Percentiles rank a stretch among this genome's conserved stretches.
phyloP scores from a whole-genome alignment of 2,888 invertebrate genomes.

The Thymelicus lineola region DNA sequence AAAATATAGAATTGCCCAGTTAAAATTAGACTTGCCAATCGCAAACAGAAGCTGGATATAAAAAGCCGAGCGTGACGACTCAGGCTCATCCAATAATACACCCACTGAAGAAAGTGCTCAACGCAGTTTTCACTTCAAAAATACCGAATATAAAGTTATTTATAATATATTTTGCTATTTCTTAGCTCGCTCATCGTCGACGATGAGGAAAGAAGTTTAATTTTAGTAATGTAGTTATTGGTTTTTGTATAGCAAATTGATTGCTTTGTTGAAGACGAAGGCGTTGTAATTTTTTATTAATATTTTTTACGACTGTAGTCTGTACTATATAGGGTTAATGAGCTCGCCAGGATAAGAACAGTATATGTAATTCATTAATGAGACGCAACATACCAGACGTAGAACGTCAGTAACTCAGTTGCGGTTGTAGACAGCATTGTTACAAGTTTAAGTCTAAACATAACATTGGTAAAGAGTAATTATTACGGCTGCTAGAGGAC shows the following conservation, averaged over 20 bases:
- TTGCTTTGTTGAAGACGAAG: background rate
- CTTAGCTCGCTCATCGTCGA: background rate
- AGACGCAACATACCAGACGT: background rate
- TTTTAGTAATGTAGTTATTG: background rate
- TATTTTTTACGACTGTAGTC: background rate
- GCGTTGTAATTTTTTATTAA: slow-evolving; percentile 1
- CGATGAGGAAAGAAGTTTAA: background rate
- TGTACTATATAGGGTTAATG: background rate
- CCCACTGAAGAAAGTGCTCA: too few species aligned
- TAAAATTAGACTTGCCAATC: too few species aligned
- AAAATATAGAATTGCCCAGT: too few species aligned
- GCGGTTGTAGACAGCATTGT: background rate
- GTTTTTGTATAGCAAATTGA: slow-evolving; percentile 19
- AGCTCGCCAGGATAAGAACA: background rate
- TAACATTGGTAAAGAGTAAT: background rate
- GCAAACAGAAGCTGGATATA: too few species aligned
- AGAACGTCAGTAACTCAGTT: background rate
- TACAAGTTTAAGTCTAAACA: background rate
- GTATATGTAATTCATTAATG: background rate
- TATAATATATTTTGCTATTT: background rate
- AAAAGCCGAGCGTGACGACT: too few species aligned
- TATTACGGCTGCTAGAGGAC: background rate
- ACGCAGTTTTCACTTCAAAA: too few species aligned
- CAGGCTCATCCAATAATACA: too few species aligned
- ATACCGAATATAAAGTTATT: too few species aligned